Evolutionary conservation across 2,888 invertebrate genomes (phyloP).

Genomic region (Rhimphoctona megacephalus): DNA sequence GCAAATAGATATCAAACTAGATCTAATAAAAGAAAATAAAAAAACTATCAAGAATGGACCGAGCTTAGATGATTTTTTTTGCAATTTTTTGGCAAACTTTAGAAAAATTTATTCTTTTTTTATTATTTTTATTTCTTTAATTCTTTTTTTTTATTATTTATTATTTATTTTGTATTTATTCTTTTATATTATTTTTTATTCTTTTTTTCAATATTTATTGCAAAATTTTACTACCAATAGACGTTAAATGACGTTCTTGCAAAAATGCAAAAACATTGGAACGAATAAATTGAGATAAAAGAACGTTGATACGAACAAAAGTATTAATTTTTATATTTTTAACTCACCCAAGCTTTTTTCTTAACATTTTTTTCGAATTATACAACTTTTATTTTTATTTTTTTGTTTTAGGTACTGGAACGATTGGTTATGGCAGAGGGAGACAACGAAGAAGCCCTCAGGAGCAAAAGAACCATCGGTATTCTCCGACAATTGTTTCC

Average conservation of each 20-base stretch:
- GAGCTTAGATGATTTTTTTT: background rate
- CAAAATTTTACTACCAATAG: background rate
- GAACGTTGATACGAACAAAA: background rate
- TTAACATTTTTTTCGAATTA: background rate
- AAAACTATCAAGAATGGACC: background rate
- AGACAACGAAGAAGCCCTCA: constrained; percentile 88
- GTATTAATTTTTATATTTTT: background rate
- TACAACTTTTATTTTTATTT: constrained; percentile 8
- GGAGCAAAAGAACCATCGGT: constrained; percentile 92
- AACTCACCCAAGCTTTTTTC: background rate
- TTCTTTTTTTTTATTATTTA: too few relatives aligned
- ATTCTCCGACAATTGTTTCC: constrained; percentile 91
- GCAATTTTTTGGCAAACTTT: background rate
- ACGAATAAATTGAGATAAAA: background rate
- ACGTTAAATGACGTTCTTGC: too few relatives aligned
- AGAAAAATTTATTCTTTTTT: too few relatives aligned
- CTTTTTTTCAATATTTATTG: background rate
- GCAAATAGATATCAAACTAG: background rate
- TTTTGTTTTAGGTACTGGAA: constrained; percentile 87
- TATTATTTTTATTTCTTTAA: too few relatives aligned
- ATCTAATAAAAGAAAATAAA: background rate
- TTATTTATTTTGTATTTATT: too few relatives aligned
- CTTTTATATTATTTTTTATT: background rate
- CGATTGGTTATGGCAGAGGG: constrained; percentile 89
- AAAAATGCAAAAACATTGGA: too few relatives aligned